Conservation (phyloP, 2,888 invertebrate genomes). For the Sthenelais limicola region DNA sequence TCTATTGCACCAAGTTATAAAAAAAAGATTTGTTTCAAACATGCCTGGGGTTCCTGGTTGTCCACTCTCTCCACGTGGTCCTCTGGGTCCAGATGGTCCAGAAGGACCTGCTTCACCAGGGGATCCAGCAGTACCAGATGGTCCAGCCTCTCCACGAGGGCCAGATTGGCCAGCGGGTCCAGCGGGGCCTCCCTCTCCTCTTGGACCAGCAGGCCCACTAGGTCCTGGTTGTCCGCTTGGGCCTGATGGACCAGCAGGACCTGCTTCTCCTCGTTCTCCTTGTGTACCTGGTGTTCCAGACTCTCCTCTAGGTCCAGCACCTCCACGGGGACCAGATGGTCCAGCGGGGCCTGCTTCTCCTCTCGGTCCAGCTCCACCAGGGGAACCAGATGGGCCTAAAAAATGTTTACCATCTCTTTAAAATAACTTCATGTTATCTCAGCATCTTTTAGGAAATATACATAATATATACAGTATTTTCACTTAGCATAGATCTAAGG, state of each 20-base stretch:
- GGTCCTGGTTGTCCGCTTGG: constrained; percentile 40
- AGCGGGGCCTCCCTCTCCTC: constrained; percentile 33
- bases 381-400: constrained; percentile 44
- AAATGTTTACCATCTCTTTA: no score
- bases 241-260: constrained; percentile 34
- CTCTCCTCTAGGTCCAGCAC: constrained; percentile 44
- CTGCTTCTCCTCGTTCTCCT: constrained; percentile 40
- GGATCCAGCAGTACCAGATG: constrained; percentile 46
- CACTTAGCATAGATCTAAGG: no score
- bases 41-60: constrained; percentile 22
- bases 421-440: no score
- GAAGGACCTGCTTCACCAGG: constrained; percentile 53
- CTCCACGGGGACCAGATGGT: constrained; percentile 50
- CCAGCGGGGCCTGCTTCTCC: constrained; percentile 48
- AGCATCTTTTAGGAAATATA: no score
- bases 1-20: no score
- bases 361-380: constrained; percentile 46
- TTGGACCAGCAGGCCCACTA: neutral
- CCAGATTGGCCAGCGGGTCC: constrained; percentile 41
- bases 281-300: constrained; percentile 32
- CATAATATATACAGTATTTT: no score
- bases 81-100: constrained; percentile 45
- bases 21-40: no score
- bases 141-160: constrained; percentile 40
- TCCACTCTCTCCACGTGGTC: constrained; percentile 44